Base-by-base conservation (phyloP, 2,797 vertebrate species). In the Chanos chanos region DNA sequence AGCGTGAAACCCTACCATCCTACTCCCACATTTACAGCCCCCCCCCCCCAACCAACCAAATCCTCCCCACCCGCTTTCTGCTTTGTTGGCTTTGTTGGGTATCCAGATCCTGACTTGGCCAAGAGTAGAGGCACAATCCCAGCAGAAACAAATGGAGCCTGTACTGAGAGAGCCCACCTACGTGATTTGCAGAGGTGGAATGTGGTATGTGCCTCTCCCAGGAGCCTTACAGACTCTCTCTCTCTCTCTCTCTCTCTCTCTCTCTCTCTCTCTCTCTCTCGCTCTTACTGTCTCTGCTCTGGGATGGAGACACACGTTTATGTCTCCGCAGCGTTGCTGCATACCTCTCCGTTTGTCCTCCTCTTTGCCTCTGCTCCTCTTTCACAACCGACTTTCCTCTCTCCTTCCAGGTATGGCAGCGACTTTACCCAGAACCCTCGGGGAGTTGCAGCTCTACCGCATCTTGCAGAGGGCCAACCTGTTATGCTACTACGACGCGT, bases 401-500 rank as follows among this genome's bases (percentile, higher is more conserved):
- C 21, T 50, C 22, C 19, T 24, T 34, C 33, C 87, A 91, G 92
- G 91, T 80, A 99, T 99, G 96, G 94, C 96, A 31, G 85, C 94
- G 18, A 91, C 94, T 77, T 89, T 98, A 65, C 96, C 96, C 64
- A 91, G 96, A 80, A 99, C 96, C 60, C 92, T 99, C 62, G 96
- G 96, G 70, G 96, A 99, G 87, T 83, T 99, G 87, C 96, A 99
- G 86, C 90, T 99, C 13, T 99, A 97, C 76, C 86, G 96, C 64
- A 97, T 99, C 83, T 85, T 99, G 60, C 96, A 99, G 74, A 91
- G 95, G 64, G 94, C 95, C 30, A 99, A 99, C 78, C 87, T 99
- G 64, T 90, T 99, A n/a, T 96, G 93, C 79, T 98, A 99, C 85
- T 98, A 97, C 0, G 95, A 99, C 81, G 95, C 96, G 79, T 99